Evolutionary conservation across 2,797 vertebrate species (phyloP).

Genomic region (Coendou prehensilis): DNA sequence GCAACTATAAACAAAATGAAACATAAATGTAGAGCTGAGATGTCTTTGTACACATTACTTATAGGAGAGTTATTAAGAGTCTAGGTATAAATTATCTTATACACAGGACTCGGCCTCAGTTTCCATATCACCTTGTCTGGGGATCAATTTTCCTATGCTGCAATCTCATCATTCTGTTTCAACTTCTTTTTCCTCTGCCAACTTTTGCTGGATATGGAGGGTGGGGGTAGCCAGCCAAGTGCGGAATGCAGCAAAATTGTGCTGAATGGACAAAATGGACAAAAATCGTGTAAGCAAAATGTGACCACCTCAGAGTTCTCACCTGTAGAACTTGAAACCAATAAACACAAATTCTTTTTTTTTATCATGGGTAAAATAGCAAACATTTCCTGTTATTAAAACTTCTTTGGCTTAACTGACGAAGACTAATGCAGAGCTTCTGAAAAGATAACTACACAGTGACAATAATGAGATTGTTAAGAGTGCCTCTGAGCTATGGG

Average conservation of each 20-base stretch:
- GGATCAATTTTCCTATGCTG: conserved; percentile 57
- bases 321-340: conserved; percentile 79
- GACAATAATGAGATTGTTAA: conserved; percentile 78
- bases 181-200: not conserved
- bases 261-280: conserved; percentile 75
- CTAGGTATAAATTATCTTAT: conserved; percentile 57
- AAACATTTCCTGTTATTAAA: conserved; percentile 86
- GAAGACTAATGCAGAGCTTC: conserved; percentile 74
- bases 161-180: conserved; percentile 61
- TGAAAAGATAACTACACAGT: conserved; percentile 77
- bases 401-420: conserved; percentile 81
- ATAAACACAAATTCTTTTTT: conserved; percentile 80
- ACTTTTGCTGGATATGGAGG: not conserved
- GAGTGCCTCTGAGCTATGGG: conserved; percentile 64
- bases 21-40: not conserved
- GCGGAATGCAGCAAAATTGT: conserved; percentile 56
- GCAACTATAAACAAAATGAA: conserved; percentile 24
- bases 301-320: conserved; percentile 72
- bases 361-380: conserved; percentile 81
- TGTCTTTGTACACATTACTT: not conserved
- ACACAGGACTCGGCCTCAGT: conserved; percentile 65
- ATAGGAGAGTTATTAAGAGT: conserved; percentile 51
- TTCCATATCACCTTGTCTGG: conserved; percentile 53
- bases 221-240: not conserved
- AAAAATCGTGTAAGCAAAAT: conserved; percentile 79